A percentile compares a stretch with the other conserved stretches of the same genome.
phyloP scores from a whole-genome alignment of 1,140 invertebrate species.

The Vollenhovia emeryi region DNA sequence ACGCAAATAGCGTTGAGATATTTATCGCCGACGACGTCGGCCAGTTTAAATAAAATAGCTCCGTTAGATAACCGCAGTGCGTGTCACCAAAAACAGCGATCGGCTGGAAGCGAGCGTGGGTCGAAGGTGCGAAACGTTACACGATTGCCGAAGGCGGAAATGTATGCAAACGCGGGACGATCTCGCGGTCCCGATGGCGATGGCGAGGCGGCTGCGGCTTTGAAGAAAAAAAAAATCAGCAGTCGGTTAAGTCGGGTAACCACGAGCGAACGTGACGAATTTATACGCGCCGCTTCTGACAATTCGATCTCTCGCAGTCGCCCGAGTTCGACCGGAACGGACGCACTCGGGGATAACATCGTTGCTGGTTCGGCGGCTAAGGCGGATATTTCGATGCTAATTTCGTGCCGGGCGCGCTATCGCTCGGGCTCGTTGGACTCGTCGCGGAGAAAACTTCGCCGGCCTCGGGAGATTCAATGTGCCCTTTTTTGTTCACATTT shows the following conservation, averaged over 20 bases:
- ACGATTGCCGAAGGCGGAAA: conserved; percentile 31
- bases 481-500: background rate
- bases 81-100: conserved; percentile 14
- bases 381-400: conserved; percentile 42
- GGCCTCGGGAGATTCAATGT: background rate
- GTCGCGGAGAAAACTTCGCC: conserved; percentile 15
- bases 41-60: background rate
- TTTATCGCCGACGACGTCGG: background rate
- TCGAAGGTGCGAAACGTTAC: conserved; percentile 4
- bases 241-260: conserved; percentile 38
- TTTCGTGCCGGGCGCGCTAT: background rate
- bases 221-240: conserved; percentile 44
- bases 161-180: conserved; percentile 20
- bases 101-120: conserved; percentile 1
- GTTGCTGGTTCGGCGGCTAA: background rate
- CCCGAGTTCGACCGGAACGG: background rate
- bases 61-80: background rate
- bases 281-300: conserved; percentile 40
- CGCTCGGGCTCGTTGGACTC: background rate
- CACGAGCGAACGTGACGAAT: conserved; percentile 42
- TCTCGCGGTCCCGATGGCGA: background rate
- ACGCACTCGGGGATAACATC: conserved; percentile 14
- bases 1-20: background rate
- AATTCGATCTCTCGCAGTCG: conserved; percentile 47
- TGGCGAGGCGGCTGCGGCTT: conserved; percentile 20